Evolutionary conservation across 1,140 invertebrate species (phyloP), one percentile per base, ranked within the genome.

Genomic region (Sinella curviseta): DNA sequence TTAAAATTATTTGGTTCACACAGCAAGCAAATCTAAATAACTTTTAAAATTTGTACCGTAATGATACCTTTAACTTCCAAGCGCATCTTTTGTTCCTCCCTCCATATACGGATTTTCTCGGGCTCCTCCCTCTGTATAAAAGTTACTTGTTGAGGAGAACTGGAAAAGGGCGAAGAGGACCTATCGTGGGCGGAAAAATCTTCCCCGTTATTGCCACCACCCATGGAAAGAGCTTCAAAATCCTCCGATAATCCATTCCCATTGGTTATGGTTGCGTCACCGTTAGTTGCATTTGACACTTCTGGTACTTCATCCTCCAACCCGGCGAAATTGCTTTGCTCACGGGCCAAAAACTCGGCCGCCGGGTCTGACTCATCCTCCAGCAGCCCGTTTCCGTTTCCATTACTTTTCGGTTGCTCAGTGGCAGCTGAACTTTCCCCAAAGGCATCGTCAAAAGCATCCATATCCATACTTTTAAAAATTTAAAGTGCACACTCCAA

Each of bases 81-180:
- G 85, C 93, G 90, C 77, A 91, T 89, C 84, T 94, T 93, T 85
- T 98, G 96, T 86, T 97, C 95, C 87, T 97, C 96, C 79, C 95
- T 88, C 96, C 96, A 98, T 84, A 94, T 93, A 82, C 89, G 91
- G 31, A 98, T 97, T 86, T 97, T 97, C 86, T 98, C 96, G 1
- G 96, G 96, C 85, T 97, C 96, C 86, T 95, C 93, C 80, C 93
- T 90, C 20, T 91, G 87, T 80, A 88, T 73, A 17, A 39, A 55
- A 67, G 16, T 8, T 14, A 16, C 17, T 17, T 48, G 33, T 55
- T 28, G 57, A 14, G 75, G 12, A 34, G 12, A 31, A 30, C 3
- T 26, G 3, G 26, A 8, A 3, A 28, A 3, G 2, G 74, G 35
- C 14, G 74, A 48, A 2, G 48, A 12, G 54, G 28, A 17, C 20